Evolutionary conservation across 2,797 vertebrate genomes (phyloP), one percentile per base, ranked within the genome.

Genomic region (Mastacembelus armatus): DNA sequence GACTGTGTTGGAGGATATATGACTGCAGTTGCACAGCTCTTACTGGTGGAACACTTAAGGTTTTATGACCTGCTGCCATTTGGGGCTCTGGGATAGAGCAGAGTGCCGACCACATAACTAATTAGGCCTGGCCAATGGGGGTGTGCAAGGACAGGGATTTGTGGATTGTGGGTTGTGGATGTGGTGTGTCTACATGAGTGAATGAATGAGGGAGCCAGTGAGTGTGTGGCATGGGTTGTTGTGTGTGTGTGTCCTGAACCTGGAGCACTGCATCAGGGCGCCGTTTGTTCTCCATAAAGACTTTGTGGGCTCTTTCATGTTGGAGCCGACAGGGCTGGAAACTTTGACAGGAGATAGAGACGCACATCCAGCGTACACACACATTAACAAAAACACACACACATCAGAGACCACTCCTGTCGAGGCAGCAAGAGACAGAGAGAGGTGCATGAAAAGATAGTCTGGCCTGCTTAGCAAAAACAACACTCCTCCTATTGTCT

Each of bases 31-130:
- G 94, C 89, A 66, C 71, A 35, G 73, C 89, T 86, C 87, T 91
- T 92, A 82, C 93, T 95, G 94, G 90, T 95, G 94, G 93, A 96
- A 94, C 85, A 91, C 93, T 95, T 95, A 94, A 93, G 77, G 58
- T 94, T 95, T 94, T 92, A 91, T 93, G 94, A 95, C 90, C 91
- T 91, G 92, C 91, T 92, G 93, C 92, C 91, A 89, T 90, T 81
- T 78, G 89, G 89, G 85, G 86, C 83, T 89, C 81, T 81, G 86
- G 86, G 84, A 90, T 68, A 27, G 73, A 90, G 86, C 87, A 74
- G 81, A 88, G 73, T 75, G 81, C 81, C 75, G 85, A 89, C 85
- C 90, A 89, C 91, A 90, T 88, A 86, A 89, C 89, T 92, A 93
- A 94, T 93, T 92, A 90, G 86, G 74, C 66, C 74, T 74, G 72